Evolutionary conservation across 2,113 vertebrate species (phyloP).

Genomic region (Phrynocephalus versicolor): DNA sequence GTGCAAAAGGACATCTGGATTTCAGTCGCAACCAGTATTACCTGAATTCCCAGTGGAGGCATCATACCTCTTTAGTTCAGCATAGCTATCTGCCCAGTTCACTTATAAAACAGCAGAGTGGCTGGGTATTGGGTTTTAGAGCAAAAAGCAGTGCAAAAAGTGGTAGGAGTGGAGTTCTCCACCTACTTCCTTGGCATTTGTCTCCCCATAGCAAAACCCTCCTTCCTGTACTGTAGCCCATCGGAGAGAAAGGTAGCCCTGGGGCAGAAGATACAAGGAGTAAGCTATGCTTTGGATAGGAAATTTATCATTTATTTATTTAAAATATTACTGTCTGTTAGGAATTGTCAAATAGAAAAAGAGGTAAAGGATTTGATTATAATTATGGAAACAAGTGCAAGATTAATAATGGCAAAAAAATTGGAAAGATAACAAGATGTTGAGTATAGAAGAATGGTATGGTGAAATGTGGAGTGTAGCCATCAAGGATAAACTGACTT

Average conservation of each 20-base stretch:
- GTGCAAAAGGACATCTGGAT: background rate
- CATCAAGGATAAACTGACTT: no score
- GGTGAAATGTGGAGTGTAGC: no score
- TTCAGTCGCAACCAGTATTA: conserved; percentile 33
- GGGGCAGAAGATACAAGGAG: background rate
- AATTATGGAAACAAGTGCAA: no score
- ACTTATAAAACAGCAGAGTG: background rate
- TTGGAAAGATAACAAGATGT: no score
- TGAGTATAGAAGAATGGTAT: no score
- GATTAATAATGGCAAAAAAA: no score
- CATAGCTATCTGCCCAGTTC: background rate
- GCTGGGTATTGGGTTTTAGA: background rate
- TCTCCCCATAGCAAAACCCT: background rate
- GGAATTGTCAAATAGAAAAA: no score
- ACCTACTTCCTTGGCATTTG: background rate
- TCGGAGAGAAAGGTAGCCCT: background rate
- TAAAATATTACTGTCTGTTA: no score
- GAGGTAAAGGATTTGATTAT: no score
- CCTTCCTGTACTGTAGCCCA: background rate
- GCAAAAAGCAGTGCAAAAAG: background rate
- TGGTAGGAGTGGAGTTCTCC: background rate
- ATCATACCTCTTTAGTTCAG: background rate
- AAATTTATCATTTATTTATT: no score
- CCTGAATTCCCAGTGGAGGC: conserved; percentile 19
- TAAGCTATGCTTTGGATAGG: no score